Base-by-base conservation (phyloP, 2,888 invertebrate species). In the Scaptodrosophila latifasciaeformis region DNA sequence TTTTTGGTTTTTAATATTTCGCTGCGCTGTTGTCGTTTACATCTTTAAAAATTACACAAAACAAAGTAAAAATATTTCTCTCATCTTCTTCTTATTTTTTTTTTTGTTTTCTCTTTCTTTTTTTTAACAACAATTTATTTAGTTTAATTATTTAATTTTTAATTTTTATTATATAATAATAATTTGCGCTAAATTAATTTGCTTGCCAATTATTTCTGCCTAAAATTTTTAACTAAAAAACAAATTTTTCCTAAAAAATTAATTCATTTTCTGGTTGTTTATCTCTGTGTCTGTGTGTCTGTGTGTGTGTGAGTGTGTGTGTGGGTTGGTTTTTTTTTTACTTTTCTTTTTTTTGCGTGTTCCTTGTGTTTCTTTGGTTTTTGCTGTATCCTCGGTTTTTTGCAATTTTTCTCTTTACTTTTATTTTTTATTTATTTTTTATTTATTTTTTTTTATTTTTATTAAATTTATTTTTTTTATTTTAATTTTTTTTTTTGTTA, bases 1-100 rank as follows among this genome's bases (percentile, higher is more conserved):
- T 57, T 42, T 46, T 49, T 53, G 47, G 54, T 54, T 59, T 65
- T 75, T 67, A 68, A n/a, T n/a, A n/a, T n/a, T 83, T 83, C 82
- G 82, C 82, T 83, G 84, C 74, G 81, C 79, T 82, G 65, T 67
- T 75, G 79, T 82, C 83, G 83, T 68, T 69, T 65, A 80, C 57
- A 57, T 70, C 58, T 70, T 70, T 61, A 44, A 37, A 62, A 72
- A 64, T 59, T 59, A 63, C 72, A 67, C 62, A 54, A 66, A 55
- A 65, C 67, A 74, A 76, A 13, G 4, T 5, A 42, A 42, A 42
- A 44, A 44, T 39, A n/a, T n/a, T n/a, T n/a, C n/a, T n/a, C n/a
- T n/a, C n/a, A n/a, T n/a, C n/a, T n/a, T n/a, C n/a, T n/a, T n/a
- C n/a, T n/a, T n/a, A n/a, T n/a, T n/a, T n/a, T n/a, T n/a, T n/a